These are phyloP conservation scores for Pomatostomus ruficeps DNA, from an alignment of 2,113 vertebrate genomes.

Conservation along the genomic window DNA sequence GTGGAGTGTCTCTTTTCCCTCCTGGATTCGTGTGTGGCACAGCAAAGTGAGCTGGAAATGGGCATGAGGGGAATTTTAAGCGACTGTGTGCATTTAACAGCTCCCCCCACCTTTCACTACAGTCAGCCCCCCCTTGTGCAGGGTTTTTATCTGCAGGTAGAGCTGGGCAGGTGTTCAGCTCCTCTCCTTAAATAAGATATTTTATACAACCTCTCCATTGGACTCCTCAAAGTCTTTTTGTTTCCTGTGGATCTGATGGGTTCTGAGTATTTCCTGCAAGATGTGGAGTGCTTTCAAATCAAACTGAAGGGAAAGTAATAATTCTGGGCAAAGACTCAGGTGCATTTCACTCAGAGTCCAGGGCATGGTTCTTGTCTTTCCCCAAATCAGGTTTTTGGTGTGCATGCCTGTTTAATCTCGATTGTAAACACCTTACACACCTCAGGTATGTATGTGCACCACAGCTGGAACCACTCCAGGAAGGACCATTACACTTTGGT, in stretches of 20 bases:
- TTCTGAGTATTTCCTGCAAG: not conserved
- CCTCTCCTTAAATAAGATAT: not conserved
- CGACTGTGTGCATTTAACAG: not conserved
- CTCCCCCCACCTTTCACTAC: not conserved
- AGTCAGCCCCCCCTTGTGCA: accelerated
- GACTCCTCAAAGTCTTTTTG: not conserved
- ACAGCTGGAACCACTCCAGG: not conserved
- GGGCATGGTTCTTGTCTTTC: not conserved
- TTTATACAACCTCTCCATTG: not conserved
- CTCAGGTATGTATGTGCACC: not conserved
- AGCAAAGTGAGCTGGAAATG: not conserved
- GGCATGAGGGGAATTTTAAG: not conserved
- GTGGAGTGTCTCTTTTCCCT: not conserved
- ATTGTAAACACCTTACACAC: not conserved
- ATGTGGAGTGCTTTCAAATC: not conserved
- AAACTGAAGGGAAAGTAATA: not conserved
- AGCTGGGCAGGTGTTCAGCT: not conserved
- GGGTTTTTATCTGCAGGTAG: not conserved
- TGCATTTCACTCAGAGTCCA: not conserved
- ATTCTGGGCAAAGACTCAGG: not conserved
- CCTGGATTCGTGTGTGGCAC: not conserved
- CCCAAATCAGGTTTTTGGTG: not conserved
- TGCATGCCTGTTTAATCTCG: not conserved
- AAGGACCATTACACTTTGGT: not conserved
- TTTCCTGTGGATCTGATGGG: not conserved